Percentiles rank a stretch among this genome's conserved stretches.
These are phyloP conservation scores for Silurus meridionalis DNA, from an alignment of 2,113 vertebrate species.

Conservation along the genomic window DNA sequence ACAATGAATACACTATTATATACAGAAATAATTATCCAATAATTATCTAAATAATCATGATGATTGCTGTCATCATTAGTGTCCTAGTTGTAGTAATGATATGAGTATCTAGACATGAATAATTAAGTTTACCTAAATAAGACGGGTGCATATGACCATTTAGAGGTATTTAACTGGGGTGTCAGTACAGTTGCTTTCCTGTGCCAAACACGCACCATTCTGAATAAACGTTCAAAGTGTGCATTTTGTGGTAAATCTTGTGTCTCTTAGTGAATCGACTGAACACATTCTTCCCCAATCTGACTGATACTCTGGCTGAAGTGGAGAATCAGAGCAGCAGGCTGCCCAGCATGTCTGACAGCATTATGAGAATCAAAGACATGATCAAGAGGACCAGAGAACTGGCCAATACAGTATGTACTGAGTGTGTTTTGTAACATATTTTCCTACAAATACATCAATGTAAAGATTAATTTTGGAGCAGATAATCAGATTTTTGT, in stretches of 20 bases:
- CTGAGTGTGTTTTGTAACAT: neutral
- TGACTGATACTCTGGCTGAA: conserved; percentile 70
- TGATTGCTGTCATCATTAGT: no score
- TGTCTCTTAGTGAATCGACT: conserved; percentile 75
- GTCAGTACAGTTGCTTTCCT: neutral
- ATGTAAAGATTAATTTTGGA: neutral
- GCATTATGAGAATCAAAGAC: conserved; percentile 79
- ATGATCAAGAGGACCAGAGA: conserved; percentile 83
- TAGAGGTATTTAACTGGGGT: neutral
- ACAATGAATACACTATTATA: no score
- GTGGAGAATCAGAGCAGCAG: conserved; percentile 76
- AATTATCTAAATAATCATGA: no score
- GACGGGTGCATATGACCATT: neutral
- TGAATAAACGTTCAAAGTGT: neutral
- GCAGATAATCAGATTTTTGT: neutral
- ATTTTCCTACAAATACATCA: neutral
- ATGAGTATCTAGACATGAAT: neutral
- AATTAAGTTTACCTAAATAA: neutral
- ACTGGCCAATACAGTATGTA: conserved; percentile 79
- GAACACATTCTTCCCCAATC: conserved; percentile 67
- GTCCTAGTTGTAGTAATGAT: no score
- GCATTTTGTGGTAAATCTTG: neutral
- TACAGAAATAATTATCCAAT: no score
- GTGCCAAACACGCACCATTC: neutral
- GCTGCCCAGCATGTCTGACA: conserved; percentile 76